These are phyloP conservation scores for Rhea americana DNA, from an alignment of 2,113 vertebrate species.

Conservation along the genomic window DNA sequence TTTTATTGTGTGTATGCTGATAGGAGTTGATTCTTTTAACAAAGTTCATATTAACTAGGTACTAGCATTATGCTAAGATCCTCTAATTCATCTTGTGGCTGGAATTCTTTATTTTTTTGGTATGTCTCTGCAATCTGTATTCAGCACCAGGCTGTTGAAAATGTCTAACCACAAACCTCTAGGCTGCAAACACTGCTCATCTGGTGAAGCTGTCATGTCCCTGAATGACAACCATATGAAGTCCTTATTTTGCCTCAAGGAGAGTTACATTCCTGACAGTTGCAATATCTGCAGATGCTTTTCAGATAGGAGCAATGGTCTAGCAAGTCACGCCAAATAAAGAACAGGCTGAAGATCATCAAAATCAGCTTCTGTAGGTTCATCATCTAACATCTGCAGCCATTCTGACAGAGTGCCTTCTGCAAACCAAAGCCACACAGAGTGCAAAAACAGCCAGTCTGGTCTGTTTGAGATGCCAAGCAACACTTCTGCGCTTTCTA, in stretches of 20 bases:
- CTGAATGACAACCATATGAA: background rate
- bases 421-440: background rate
- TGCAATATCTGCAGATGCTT: background rate
- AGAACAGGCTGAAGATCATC: background rate
- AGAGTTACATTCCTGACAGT: background rate
- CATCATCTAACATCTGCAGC: background rate
- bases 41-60: background rate
- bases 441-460: background rate
- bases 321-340: background rate
- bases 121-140: background rate
- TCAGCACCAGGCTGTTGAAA: background rate
- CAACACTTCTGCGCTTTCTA: background rate
- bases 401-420: background rate
- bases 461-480: background rate
- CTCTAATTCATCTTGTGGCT: background rate
- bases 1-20: background rate
- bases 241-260: background rate
- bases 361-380: background rate
- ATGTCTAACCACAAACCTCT: background rate
- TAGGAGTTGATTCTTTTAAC: background rate
- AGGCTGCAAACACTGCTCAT: background rate
- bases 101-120: background rate
- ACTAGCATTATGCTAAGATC: background rate
- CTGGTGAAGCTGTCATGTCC: background rate
- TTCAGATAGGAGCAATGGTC: background rate